Evolutionary conservation across 2,888 invertebrate species (phyloP).

Genomic region (Yponomeuta malinellus): DNA sequence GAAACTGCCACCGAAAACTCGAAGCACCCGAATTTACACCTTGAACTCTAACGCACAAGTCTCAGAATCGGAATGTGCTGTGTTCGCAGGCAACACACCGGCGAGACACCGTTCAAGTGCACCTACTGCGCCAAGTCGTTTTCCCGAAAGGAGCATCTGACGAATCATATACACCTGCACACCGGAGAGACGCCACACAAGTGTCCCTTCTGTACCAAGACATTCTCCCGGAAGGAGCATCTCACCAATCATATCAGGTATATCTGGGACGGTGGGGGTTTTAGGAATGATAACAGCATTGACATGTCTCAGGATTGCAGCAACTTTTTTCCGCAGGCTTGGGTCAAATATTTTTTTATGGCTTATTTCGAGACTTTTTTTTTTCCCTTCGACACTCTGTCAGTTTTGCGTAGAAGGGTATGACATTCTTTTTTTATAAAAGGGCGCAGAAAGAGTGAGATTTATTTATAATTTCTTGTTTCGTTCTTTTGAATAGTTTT

Average conservation of each 20-base stretch:
- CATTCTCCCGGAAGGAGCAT: slow-evolving; percentile 84
- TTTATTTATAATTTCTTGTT: too few species aligned
- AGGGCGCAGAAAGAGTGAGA: too few species aligned
- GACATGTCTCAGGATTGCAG: too few species aligned
- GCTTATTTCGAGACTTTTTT: too few species aligned
- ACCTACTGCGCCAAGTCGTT: slow-evolving; percentile 78
- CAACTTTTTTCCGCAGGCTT: too few species aligned
- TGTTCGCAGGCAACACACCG: slow-evolving; percentile 81
- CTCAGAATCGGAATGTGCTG: background rate
- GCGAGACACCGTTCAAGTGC: slow-evolving; percentile 87
- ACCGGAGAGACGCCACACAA: slow-evolving; percentile 84
- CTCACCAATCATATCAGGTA: slow-evolving; percentile 80
- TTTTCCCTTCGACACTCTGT: too few species aligned
- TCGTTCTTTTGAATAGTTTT: too few species aligned
- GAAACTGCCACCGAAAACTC: background rate
- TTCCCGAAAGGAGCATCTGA: slow-evolving; percentile 90
- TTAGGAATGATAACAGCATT: background rate
- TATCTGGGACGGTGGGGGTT: slow-evolving; percentile 18
- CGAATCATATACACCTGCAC: slow-evolving; percentile 88
- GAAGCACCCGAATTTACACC: background rate
- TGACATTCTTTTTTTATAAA: too few species aligned
- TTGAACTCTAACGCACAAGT: background rate
- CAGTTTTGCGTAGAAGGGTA: too few species aligned
- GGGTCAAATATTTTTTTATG: too few species aligned
- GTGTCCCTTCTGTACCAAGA: slow-evolving; percentile 83